Conservation (phyloP, 1,140 invertebrate genomes). For the Cecropterus lyciades region DNA sequence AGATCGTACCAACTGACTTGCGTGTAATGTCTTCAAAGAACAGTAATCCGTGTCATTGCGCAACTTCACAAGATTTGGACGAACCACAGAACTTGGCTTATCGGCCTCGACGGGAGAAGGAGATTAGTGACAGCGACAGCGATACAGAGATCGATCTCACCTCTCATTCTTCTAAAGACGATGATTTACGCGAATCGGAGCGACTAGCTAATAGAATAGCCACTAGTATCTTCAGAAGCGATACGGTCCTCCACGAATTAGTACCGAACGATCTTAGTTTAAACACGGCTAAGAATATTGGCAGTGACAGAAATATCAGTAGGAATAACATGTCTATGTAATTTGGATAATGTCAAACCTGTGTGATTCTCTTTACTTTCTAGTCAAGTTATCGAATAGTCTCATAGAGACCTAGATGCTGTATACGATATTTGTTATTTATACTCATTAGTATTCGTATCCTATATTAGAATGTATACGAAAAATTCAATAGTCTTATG, state of each 20-base stretch:
- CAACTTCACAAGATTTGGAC: slow-evolving; percentile 52
- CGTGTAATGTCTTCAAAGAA: slow-evolving; percentile 61
- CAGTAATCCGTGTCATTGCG: slow-evolving; percentile 64
- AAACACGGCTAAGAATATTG: slow-evolving; percentile 43
- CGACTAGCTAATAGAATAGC: slow-evolving; percentile 74
- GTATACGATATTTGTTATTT: slow-evolving; percentile 1
- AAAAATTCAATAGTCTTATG: no score
- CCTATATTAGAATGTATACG: neutral
- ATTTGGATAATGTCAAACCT: slow-evolving; percentile 34
- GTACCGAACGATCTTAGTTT: slow-evolving; percentile 82
- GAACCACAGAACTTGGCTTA: slow-evolving; percentile 72
- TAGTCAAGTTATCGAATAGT: slow-evolving; percentile 39
- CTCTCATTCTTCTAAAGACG: slow-evolving; percentile 79
- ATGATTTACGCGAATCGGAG: slow-evolving; percentile 76
- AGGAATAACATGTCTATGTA: slow-evolving; percentile 63
- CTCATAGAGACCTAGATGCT: slow-evolving; percentile 26
- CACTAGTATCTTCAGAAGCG: slow-evolving; percentile 73
- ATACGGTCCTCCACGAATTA: slow-evolving; percentile 75
- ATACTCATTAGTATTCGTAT: slow-evolving; percentile 25
- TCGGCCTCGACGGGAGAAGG: slow-evolving; percentile 58
- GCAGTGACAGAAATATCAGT: slow-evolving; percentile 53
- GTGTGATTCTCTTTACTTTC: slow-evolving; percentile 33
- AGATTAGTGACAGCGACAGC: slow-evolving; percentile 71
- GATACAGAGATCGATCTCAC: slow-evolving; percentile 83
- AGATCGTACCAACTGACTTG: slow-evolving; percentile 74